A percentile compares a stretch with the other conserved stretches of the same genome.
Conservation (phyloP, 1,140 invertebrate species). For the Drosophila insularis region DNA sequence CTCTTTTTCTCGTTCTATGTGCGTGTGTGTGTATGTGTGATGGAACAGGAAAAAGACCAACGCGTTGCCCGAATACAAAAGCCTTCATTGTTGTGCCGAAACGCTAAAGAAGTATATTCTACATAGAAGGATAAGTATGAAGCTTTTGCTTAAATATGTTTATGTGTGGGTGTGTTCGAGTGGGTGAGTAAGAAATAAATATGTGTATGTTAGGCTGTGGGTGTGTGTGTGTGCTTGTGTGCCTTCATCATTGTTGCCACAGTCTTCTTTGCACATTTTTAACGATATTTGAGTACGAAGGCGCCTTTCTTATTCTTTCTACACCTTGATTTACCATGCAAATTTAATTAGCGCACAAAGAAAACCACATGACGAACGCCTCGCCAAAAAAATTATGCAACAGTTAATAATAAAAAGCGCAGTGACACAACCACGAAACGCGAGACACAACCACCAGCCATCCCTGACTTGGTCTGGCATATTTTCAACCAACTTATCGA, state of each 20-base stretch:
- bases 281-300: constrained; percentile 2
- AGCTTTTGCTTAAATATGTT: constrained; percentile 61
- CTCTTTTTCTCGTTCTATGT: constrained; percentile 9
- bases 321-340: constrained; percentile 56
- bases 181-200: constrained; percentile 13
- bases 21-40: constrained; percentile 24
- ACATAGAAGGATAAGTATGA: constrained; percentile 25
- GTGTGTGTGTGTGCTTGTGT: constrained; percentile 15
- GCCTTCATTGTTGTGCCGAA: constrained; percentile 64
- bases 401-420: constrained; percentile 63
- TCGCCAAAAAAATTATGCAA: constrained; percentile 52
- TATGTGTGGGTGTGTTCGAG: constrained; percentile 13
- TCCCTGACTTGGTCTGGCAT: no score
- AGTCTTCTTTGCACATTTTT: neutral
- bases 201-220: constrained; percentile 10
- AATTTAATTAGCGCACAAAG: constrained; percentile 61
- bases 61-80: constrained; percentile 67
- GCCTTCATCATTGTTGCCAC: constrained; percentile 20
- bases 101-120: constrained; percentile 20
- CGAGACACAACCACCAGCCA: no score
- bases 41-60: constrained; percentile 52
- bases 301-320: neutral
- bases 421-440: neutral
- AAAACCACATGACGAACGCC: constrained; percentile 39
- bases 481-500: no score